Conservation (phyloP, 2,888 invertebrate species). For the Idaea dimidiata region DNA sequence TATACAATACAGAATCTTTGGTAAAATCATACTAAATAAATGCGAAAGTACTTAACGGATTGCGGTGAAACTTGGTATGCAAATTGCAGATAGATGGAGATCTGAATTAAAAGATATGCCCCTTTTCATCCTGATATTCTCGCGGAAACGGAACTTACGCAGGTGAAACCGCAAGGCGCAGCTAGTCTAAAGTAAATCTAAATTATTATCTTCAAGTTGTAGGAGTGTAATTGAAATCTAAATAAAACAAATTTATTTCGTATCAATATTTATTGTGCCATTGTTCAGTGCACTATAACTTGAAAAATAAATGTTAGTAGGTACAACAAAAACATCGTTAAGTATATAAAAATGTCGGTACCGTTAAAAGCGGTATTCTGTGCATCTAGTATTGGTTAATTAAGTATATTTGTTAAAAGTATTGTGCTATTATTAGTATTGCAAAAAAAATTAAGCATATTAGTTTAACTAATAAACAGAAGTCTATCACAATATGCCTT, state of each 20-base stretch:
- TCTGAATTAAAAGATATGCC: too few relatives aligned
- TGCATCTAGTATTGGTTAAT: not conserved
- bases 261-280: not conserved
- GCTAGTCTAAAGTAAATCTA: too few relatives aligned
- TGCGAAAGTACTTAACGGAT: too few relatives aligned
- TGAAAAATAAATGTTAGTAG: constrained; percentile 11
- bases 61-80: too few relatives aligned
- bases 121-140: too few relatives aligned
- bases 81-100: too few relatives aligned
- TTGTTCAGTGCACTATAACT: constrained; percentile 8
- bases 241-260: not conserved
- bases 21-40: too few relatives aligned
- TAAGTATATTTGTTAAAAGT: not conserved
- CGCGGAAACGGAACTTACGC: too few relatives aligned
- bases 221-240: not conserved
- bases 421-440: not conserved
- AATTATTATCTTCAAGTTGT: not conserved
- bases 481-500: not conserved
- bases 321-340: not conserved
- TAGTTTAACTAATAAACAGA: not conserved
- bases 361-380: not conserved
- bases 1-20: too few relatives aligned
- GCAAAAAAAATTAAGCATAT: not conserved
- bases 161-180: too few relatives aligned
- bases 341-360: not conserved